These are phyloP conservation scores for Meandrina meandrites DNA, from an alignment of 92 coral and sea anemone genomes.

Conservation along the genomic window DNA sequence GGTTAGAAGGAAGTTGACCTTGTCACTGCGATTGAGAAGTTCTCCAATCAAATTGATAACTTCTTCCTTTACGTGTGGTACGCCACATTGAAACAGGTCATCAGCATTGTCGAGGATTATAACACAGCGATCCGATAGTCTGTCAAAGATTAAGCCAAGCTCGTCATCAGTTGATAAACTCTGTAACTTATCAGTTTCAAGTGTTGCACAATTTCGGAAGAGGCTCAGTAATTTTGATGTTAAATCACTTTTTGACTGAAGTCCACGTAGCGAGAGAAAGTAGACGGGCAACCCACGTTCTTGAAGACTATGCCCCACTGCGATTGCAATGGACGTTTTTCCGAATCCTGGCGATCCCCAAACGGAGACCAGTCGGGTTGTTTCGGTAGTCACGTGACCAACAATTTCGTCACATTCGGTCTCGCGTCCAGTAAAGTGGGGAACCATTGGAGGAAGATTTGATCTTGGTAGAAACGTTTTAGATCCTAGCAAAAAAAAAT, in stretches of 20 bases:
- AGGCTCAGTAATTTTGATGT: background rate
- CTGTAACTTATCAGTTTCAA: background rate
- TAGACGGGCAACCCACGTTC: background rate
- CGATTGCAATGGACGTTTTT: background rate
- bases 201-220: background rate
- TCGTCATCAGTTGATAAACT: background rate
- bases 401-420: background rate
- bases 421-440: background rate
- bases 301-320: background rate
- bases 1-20: background rate
- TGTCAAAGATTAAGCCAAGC: background rate
- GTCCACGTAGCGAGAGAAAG: background rate
- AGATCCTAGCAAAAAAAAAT: background rate
- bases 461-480: background rate
- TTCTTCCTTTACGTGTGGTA: background rate
- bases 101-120: background rate
- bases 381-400: background rate
- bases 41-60: background rate
- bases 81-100: background rate
- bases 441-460: slow-evolving; percentile 15
- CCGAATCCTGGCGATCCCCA: slow-evolving; percentile 9
- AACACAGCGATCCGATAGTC: background rate
- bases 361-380: background rate
- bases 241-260: background rate
- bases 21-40: background rate